phyloP scores from a whole-genome alignment of 2,888 invertebrate species.

The Trilocha varians region DNA sequence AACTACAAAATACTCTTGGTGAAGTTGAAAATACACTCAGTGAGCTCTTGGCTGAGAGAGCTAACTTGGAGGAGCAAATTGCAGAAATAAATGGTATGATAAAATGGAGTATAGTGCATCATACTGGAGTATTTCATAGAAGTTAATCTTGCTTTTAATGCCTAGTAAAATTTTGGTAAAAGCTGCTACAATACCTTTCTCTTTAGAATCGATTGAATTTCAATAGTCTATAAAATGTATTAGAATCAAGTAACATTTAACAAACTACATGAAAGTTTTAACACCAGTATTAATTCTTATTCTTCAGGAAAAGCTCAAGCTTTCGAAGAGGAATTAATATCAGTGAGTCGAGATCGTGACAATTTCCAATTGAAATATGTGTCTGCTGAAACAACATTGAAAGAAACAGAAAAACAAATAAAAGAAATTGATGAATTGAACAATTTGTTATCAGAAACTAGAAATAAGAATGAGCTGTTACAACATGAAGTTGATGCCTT shows the following conservation, averaged over 20 bases:
- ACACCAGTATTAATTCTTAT: too few relatives aligned
- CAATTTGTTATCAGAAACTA: constrained; percentile 50
- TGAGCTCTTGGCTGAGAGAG: constrained; percentile 60
- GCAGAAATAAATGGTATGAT: constrained; percentile 59
- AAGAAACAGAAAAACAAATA: constrained; percentile 72
- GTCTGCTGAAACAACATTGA: constrained; percentile 64
- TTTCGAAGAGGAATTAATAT: constrained; percentile 61
- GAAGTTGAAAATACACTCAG: constrained; percentile 83
- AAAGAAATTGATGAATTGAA: constrained; percentile 68
- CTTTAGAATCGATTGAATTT: too few relatives aligned
- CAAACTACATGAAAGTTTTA: not conserved
- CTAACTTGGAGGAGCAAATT: constrained; percentile 62
- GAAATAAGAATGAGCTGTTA: constrained; percentile 56
- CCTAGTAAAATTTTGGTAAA: too few relatives aligned
- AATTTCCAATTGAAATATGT: constrained; percentile 60
- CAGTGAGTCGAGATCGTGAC: constrained; percentile 58
- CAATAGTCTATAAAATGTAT: too few relatives aligned
- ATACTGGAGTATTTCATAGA: too few relatives aligned
- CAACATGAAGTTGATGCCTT: constrained; percentile 58
- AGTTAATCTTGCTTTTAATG: too few relatives aligned
- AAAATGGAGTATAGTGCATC: too few relatives aligned
- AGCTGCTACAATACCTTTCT: not conserved
- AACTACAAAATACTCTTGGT: constrained; percentile 83
- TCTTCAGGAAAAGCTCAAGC: constrained; percentile 57
- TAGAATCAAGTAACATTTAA: too few relatives aligned